Evolutionary conservation across 2,888 invertebrate genomes (phyloP).

Genomic region (Malthinus flaveolus): DNA sequence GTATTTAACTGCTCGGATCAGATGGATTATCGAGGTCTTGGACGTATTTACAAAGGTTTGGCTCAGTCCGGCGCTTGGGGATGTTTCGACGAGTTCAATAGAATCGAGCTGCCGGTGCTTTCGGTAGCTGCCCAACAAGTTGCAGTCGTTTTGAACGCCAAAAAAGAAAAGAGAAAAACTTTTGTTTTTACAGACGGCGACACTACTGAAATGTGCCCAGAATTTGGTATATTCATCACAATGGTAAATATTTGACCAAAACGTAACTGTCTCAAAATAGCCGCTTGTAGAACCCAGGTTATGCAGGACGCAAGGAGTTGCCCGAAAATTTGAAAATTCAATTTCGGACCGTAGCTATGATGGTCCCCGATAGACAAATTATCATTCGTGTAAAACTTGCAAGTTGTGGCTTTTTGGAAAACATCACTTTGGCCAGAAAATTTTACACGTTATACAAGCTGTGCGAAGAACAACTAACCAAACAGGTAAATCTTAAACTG

Average conservation of each 20-base stretch:
- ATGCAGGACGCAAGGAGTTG: slow-evolving; percentile 93
- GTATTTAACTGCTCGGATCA: slow-evolving; percentile 98
- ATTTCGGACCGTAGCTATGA: slow-evolving; percentile 97
- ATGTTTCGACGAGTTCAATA: slow-evolving; percentile 97
- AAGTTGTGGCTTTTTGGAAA: slow-evolving; percentile 94
- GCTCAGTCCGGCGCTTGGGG: slow-evolving; percentile 98
- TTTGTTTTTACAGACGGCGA: slow-evolving; percentile 96
- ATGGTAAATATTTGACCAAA: slow-evolving; percentile 66
- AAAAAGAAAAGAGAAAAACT: slow-evolving; percentile 88
- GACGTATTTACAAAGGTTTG: slow-evolving; percentile 93
- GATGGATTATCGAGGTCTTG: slow-evolving; percentile 96
- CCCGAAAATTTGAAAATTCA: slow-evolving; percentile 98
- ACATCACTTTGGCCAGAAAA: slow-evolving; percentile 91
- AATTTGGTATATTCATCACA: slow-evolving; percentile 96
- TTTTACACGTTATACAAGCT: slow-evolving; percentile 96
- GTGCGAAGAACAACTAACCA: slow-evolving; percentile 96
- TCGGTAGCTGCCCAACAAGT: slow-evolving; percentile 98
- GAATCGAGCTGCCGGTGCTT: slow-evolving; percentile 90
- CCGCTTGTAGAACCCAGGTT: slow-evolving; percentile 86
- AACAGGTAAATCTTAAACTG: slow-evolving; percentile 67
- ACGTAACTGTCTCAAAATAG: background rate
- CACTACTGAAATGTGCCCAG: slow-evolving; percentile 87
- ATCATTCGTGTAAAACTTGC: slow-evolving; percentile 96
- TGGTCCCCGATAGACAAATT: slow-evolving; percentile 97
- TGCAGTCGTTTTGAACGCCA: slow-evolving; percentile 88